A percentile compares a stretch with the other conserved stretches of the same genome.
These are phyloP conservation scores for Nymphicus hollandicus DNA, from an alignment of 2,113 vertebrate genomes.

Conservation along the genomic window DNA sequence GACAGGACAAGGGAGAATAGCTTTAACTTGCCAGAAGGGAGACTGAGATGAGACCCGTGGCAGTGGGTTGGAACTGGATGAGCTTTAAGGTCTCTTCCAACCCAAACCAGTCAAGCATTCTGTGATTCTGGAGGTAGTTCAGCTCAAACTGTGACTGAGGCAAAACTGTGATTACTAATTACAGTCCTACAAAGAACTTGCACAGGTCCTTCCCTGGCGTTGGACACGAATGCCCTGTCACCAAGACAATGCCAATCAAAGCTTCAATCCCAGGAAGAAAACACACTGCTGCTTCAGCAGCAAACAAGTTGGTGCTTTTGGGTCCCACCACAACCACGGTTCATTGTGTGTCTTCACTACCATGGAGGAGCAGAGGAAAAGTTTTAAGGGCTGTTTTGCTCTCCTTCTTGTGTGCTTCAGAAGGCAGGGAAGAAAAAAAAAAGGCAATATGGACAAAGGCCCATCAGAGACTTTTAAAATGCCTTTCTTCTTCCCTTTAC, in stretches of 20 bases:
- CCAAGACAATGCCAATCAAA: neutral
- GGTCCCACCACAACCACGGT: neutral
- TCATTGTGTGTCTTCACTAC: neutral
- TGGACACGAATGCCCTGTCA: neutral
- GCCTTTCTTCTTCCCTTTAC: neutral
- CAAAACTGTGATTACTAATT: neutral
- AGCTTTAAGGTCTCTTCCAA: neutral
- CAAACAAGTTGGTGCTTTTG: neutral
- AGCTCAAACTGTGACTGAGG: neutral
- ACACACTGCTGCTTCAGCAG: neutral
- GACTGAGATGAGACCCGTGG: neutral
- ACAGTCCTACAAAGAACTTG: neutral
- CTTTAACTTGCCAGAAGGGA: neutral
- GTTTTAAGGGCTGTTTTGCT: neutral
- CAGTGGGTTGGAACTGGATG: neutral
- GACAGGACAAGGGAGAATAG: neutral
- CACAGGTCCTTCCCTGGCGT: neutral
- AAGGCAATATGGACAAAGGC: neutral
- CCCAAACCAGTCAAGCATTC: neutral
- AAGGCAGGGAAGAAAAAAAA: neutral
- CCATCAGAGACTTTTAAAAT: neutral
- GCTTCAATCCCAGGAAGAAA: neutral
- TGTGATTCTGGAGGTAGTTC: neutral
- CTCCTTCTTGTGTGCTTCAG: neutral
- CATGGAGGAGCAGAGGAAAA: neutral